phyloP scores from a whole-genome alignment of 1,140 invertebrate genomes.

The Zaprionus kolodkinae region DNA sequence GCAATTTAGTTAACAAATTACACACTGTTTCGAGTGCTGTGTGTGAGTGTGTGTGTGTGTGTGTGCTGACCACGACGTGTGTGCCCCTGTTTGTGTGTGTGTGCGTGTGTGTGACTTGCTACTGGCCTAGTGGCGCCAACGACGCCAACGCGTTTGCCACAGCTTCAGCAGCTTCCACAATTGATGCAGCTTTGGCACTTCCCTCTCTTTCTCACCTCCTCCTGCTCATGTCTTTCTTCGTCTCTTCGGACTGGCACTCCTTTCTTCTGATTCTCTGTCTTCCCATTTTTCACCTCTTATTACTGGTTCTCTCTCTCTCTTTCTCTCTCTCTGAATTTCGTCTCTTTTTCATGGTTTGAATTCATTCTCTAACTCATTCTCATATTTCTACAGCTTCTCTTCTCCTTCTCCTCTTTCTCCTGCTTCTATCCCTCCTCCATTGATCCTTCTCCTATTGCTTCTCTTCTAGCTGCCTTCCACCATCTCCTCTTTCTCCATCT shows the following conservation, averaged over 20 bases:
- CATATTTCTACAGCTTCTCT: background rate
- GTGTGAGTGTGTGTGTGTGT: conserved; percentile 14
- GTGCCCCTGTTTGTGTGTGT: conserved; percentile 2
- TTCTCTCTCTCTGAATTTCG: background rate
- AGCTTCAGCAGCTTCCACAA: conserved; percentile 10
- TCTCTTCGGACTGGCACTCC: background rate
- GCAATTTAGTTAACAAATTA: conserved; percentile 69
- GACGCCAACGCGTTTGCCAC: conserved; percentile 59
- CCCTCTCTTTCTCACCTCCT: background rate
- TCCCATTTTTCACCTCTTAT: too few species aligned
- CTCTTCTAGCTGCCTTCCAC: background rate
- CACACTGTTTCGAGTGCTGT: conserved; percentile 24
- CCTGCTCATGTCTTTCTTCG: background rate
- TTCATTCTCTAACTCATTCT: background rate
- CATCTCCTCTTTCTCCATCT: background rate
- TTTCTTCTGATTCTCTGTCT: too few species aligned
- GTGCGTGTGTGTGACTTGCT: conserved; percentile 23
- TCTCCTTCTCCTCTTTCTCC: background rate
- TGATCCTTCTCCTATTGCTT: too few species aligned
- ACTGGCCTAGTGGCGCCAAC: conserved; percentile 57
- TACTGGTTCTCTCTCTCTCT: background rate
- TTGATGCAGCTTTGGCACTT: background rate
- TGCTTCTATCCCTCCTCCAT: background rate
- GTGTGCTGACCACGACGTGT: conserved; percentile 1
- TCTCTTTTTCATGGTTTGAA: too few species aligned